phyloP scores from a whole-genome alignment of 2,797 vertebrate species.

The Alosa sapidissima region DNA sequence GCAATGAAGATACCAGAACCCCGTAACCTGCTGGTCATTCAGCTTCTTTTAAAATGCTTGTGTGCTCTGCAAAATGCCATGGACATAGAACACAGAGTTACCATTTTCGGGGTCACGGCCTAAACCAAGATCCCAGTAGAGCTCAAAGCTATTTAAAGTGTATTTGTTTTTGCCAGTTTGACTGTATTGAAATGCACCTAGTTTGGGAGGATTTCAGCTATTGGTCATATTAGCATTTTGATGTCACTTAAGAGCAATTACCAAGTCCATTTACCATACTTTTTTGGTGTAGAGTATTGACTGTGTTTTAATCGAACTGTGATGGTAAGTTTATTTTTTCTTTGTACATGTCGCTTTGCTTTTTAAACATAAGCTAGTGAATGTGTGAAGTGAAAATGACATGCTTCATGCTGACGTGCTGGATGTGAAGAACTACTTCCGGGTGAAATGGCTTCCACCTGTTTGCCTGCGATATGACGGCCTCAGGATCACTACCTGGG shows the following conservation, averaged over 20 bases:
- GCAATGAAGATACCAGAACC: not conserved
- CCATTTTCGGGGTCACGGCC: not conserved
- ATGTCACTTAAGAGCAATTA: conserved; percentile 19
- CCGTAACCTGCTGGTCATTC: conserved; percentile 9
- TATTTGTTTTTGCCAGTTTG: conserved; percentile 11
- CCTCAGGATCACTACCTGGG: conserved; percentile 72
- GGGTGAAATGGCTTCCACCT: conserved; percentile 27
- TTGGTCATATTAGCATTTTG: conserved; percentile 20
- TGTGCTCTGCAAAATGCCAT: conserved; percentile 17
- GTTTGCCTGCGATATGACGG: conserved; percentile 54
- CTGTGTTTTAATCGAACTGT: conserved; percentile 17
- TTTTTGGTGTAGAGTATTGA: conserved; percentile 21
- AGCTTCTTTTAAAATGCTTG: conserved; percentile 24
- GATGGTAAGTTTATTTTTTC: conserved; percentile 16
- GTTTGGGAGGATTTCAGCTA: not conserved
- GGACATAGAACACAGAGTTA: not conserved
- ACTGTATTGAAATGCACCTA: not conserved
- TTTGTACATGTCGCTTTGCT: conserved; percentile 23
- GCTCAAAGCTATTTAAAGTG: not conserved
- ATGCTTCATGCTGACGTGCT: conserved; percentile 31
- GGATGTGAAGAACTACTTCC: conserved; percentile 29
- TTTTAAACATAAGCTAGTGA: conserved; percentile 17
- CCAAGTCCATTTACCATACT: conserved; percentile 3
- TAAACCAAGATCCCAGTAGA: not conserved
- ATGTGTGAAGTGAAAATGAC: conserved; percentile 54